A percentile compares a stretch with the other conserved stretches of the same genome.
These are phyloP conservation scores for Clarias platycephalus DNA, from an alignment of 2,797 vertebrate genomes.

Conservation along the genomic window DNA sequence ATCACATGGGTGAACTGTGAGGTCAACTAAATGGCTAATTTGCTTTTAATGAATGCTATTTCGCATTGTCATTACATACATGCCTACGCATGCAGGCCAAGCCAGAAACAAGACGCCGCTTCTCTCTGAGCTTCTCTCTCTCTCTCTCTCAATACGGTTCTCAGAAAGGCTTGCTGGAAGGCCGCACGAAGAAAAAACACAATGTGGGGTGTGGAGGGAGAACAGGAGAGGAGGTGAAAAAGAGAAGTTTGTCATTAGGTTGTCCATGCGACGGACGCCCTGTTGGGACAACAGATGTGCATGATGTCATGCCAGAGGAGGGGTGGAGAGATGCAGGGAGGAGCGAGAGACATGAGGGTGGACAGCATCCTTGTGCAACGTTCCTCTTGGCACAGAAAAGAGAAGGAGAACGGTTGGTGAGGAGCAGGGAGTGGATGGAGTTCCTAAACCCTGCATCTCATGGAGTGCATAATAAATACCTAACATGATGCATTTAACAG, in stretches of 20 bases:
- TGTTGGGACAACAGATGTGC: slow-evolving; percentile 80
- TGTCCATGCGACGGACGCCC: slow-evolving; percentile 73
- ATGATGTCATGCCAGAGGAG: slow-evolving; percentile 75
- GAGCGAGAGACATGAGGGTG: slow-evolving; percentile 66
- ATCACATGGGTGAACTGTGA: slow-evolving; percentile 72
- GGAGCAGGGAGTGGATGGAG: slow-evolving; percentile 31
- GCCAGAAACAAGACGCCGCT: slow-evolving; percentile 29
- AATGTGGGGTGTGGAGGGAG: slow-evolving; percentile 34
- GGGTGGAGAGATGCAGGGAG: slow-evolving; percentile 64
- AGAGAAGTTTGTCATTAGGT: slow-evolving; percentile 67
- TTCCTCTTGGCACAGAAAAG: slow-evolving; percentile 45
- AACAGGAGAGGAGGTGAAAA: slow-evolving; percentile 41
- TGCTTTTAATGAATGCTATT: slow-evolving; percentile 68
- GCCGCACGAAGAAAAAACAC: slow-evolving; percentile 36
- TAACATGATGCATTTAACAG: neutral
- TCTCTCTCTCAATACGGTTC: neutral
- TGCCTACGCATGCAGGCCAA: slow-evolving; percentile 57
- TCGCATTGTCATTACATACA: slow-evolving; percentile 63
- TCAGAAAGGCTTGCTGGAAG: neutral
- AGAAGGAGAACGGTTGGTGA: slow-evolving; percentile 26
- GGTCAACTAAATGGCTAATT: slow-evolving; percentile 69
- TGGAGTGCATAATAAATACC: slow-evolving; percentile 12
- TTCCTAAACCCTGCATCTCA: slow-evolving; percentile 2
- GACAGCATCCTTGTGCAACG: slow-evolving; percentile 65
- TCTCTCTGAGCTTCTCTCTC: neutral